These are phyloP conservation scores for Falcaria lacertinaria DNA, from an alignment of 2,888 invertebrate genomes.

Conservation along the genomic window DNA sequence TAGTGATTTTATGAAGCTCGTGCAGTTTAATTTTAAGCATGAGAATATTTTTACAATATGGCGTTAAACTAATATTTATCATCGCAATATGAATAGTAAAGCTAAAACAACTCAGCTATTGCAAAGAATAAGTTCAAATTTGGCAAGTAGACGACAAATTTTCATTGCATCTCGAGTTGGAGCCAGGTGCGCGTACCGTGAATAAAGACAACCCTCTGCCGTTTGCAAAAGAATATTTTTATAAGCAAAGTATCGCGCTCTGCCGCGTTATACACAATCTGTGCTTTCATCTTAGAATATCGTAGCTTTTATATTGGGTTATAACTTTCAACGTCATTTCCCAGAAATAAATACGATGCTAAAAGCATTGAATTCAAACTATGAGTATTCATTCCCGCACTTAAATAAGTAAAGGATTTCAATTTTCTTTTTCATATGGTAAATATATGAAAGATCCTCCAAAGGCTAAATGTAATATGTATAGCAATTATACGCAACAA, in stretches of 20 bases:
- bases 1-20: slow-evolving; percentile 26
- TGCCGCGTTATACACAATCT: slow-evolving; percentile 42
- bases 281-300: slow-evolving; percentile 46
- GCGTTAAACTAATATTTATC: slow-evolving; percentile 30
- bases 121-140: slow-evolving; percentile 60
- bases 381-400: too few relatives aligned
- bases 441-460: too few relatives aligned
- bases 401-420: too few relatives aligned
- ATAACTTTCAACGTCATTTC: slow-evolving; percentile 24
- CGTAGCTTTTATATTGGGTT: slow-evolving; percentile 39
- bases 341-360: slow-evolving; percentile 19
- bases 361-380: too few relatives aligned
- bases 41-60: slow-evolving; percentile 34
- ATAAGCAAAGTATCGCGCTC: slow-evolving; percentile 47
- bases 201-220: slow-evolving; percentile 51
- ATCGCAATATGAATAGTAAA: slow-evolving; percentile 38
- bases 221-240: slow-evolving; percentile 54
- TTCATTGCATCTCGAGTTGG: slow-evolving; percentile 51
- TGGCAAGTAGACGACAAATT: slow-evolving; percentile 65
- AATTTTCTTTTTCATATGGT: too few relatives aligned
- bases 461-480: too few relatives aligned
- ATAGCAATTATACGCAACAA: too few relatives aligned
- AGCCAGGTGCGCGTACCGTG: slow-evolving; percentile 57
- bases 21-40: slow-evolving; percentile 29
- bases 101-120: slow-evolving; percentile 40